Evolutionary conservation across 2,888 invertebrate genomes (phyloP).

Genomic region (Lochmaea capreae): DNA sequence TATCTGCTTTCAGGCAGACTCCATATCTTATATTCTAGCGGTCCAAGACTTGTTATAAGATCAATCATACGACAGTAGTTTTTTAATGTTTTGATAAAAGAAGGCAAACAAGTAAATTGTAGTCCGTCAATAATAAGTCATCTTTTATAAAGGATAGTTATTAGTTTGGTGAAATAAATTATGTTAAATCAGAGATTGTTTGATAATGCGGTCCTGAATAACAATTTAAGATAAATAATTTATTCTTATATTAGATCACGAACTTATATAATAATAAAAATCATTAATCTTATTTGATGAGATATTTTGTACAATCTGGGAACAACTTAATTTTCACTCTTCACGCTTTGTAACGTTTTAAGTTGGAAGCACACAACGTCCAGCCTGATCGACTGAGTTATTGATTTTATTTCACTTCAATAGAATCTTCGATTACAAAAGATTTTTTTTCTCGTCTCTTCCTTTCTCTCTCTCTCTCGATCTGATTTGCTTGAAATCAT

Average conservation of each 20-base stretch:
- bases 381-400: slow-evolving; percentile 42
- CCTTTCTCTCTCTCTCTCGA: not conserved
- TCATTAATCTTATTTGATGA: slow-evolving; percentile 48
- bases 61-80: too few relatives aligned
- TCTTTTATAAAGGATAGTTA: too few relatives aligned
- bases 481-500: slow-evolving; percentile 9
- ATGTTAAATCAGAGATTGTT: not conserved
- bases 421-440: slow-evolving; percentile 33
- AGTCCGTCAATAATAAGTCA: too few relatives aligned
- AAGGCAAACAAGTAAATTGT: too few relatives aligned
- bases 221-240: slow-evolving; percentile 47
- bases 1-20: too few relatives aligned
- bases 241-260: slow-evolving; percentile 49
- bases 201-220: slow-evolving; percentile 34
- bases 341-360: slow-evolving; percentile 43
- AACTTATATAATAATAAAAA: slow-evolving; percentile 46
- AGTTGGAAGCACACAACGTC: slow-evolving; percentile 40
- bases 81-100: too few relatives aligned
- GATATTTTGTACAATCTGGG: slow-evolving; percentile 46
- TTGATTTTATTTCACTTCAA: slow-evolving; percentile 43
- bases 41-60: too few relatives aligned
- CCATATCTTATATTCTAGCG: too few relatives aligned
- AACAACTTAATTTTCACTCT: slow-evolving; percentile 45
- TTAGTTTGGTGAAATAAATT: too few relatives aligned
- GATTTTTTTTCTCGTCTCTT: not conserved